A percentile compares a stretch with the other conserved stretches of the same genome.
Conservation (phyloP, 2,888 invertebrate species). For the Iselma pallidipennis region DNA sequence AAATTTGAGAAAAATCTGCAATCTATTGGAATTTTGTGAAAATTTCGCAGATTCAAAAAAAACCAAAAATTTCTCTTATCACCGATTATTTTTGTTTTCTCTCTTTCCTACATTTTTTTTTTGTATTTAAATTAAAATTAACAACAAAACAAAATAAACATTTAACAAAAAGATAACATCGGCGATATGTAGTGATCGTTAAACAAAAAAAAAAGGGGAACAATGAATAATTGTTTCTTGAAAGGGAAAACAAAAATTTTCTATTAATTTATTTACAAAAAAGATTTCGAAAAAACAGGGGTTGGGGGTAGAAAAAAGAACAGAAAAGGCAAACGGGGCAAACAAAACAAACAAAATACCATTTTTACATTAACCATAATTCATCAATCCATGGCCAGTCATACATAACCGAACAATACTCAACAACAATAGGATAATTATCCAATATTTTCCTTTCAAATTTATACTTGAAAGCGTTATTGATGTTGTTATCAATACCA, state of each 20-base stretch:
- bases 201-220: neutral
- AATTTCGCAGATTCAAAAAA: slow-evolving; percentile 3
- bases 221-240: neutral
- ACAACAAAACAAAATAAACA: slow-evolving; percentile 15
- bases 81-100: slow-evolving; percentile 20
- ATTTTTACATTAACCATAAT: neutral
- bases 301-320: neutral
- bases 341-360: neutral
- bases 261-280: neutral
- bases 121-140: slow-evolving; percentile 21
- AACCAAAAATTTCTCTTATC: slow-evolving; percentile 10
- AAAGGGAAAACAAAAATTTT: slow-evolving; percentile 6
- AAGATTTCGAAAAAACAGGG: neutral
- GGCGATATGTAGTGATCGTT: neutral
- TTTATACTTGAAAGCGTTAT: neutral
- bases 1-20: neutral
- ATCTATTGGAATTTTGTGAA: neutral
- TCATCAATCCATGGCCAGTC: neutral
- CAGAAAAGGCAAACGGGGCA: neutral
- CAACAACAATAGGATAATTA: neutral
- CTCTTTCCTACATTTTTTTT: slow-evolving; percentile 20
- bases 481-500: neutral
- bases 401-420: neutral
- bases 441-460: neutral
- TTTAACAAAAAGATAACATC: slow-evolving; percentile 6